phyloP scores from a whole-genome alignment of 2,797 vertebrate genomes.

The Alectoris magna region DNA sequence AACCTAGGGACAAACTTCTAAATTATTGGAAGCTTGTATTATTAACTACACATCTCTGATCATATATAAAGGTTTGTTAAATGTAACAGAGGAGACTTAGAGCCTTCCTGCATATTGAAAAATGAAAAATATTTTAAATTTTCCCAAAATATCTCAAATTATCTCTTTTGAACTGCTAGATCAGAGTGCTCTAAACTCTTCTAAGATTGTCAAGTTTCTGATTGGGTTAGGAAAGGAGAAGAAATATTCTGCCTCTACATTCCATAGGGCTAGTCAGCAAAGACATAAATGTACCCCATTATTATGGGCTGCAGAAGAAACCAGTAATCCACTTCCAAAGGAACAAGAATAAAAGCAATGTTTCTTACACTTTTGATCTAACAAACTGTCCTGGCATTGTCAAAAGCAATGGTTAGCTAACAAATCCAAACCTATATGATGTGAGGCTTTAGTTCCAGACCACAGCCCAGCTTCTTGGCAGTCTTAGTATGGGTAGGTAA shows the following conservation, averaged over 20 bases:
- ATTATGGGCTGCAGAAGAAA: background rate
- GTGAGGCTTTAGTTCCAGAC: background rate
- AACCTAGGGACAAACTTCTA: background rate
- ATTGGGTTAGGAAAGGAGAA: background rate
- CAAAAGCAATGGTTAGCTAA: background rate
- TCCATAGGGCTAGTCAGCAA: background rate
- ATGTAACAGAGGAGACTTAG: background rate
- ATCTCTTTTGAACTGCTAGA: background rate
- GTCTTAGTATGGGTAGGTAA: background rate
- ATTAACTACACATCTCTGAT: background rate
- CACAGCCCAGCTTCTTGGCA: background rate
- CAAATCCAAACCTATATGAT: background rate
- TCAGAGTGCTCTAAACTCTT: background rate
- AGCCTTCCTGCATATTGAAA: background rate
- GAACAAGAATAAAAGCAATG: background rate
- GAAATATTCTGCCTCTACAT: background rate
- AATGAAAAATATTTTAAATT: background rate
- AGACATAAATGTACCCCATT: background rate
- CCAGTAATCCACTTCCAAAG: background rate
- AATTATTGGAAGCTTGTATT: background rate
- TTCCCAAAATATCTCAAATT: background rate
- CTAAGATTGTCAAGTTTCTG: background rate
- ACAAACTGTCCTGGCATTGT: background rate
- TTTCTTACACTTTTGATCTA: background rate
- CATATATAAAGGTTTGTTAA: background rate